phyloP scores from a whole-genome alignment of 2,888 invertebrate genomes.

The Scelioninae gen. 1 region DNA sequence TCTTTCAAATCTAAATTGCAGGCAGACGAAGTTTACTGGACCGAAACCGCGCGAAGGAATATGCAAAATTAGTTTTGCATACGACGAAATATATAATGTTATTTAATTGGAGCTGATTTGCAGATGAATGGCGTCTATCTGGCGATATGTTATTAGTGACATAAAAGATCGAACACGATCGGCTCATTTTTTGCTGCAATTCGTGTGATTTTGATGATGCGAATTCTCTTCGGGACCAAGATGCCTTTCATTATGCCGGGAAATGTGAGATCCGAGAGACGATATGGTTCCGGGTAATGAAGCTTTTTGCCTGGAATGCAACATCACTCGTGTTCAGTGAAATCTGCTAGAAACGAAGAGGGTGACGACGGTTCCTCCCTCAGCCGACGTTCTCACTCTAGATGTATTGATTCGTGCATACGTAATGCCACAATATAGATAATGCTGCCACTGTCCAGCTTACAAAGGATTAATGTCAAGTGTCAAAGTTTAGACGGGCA shows the following conservation, averaged over 20 bases:
- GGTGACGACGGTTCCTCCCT: conserved; percentile 79
- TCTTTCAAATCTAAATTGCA: conserved; percentile 53
- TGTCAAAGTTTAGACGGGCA: conserved; percentile 75
- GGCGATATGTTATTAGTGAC: conserved; percentile 26
- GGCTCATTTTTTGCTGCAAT: conserved; percentile 6
- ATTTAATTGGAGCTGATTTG: conserved; percentile 51
- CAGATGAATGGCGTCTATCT: conserved; percentile 44
- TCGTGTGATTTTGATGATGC: conserved; percentile 15
- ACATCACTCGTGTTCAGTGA: conserved; percentile 81
- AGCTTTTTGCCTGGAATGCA: conserved; percentile 72
- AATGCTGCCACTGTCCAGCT: conserved; percentile 79
- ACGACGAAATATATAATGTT: conserved; percentile 37
- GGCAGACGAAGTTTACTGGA: conserved; percentile 2
- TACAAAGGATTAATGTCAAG: conserved; percentile 82
- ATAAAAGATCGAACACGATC: conserved; percentile 34
- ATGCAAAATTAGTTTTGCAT: conserved; percentile 45
- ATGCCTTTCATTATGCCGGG: conserved; percentile 31
- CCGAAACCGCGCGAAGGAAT: conserved; percentile 2
- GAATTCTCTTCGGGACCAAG: not conserved
- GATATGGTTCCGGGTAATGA: conserved; percentile 42
- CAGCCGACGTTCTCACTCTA: conserved; percentile 51
- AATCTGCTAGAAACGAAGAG: conserved; percentile 83
- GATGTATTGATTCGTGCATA: conserved; percentile 74
- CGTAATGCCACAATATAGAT: conserved; percentile 77
- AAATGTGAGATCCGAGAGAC: conserved; percentile 24